Percentiles rank a stretch among this genome's conserved stretches.
These are phyloP conservation scores for Elephas maximus DNA, from an alignment of 2,113 vertebrate genomes.

Conservation along the genomic window DNA sequence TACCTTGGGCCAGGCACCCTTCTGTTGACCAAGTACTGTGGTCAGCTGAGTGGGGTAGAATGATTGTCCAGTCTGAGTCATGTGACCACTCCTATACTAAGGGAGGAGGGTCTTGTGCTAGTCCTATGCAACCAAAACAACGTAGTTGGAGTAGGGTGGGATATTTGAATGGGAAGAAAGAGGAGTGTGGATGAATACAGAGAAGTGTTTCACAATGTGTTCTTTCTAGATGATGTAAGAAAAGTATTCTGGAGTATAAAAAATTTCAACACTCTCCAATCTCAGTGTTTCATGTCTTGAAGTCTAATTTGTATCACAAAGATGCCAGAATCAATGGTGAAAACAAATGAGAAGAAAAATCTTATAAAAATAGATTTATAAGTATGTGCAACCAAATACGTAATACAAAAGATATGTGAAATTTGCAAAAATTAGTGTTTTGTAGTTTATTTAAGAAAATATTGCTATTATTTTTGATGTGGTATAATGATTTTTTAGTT, in stretches of 20 bases:
- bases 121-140: background rate
- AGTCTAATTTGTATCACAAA: background rate
- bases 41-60: background rate
- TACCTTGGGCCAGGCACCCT: background rate
- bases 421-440: no score
- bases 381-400: background rate
- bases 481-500: no score
- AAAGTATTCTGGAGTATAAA: background rate
- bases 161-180: background rate
- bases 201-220: background rate
- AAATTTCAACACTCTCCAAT: background rate
- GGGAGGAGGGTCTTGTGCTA: background rate
- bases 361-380: background rate
- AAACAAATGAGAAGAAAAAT: background rate
- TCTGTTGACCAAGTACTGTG: background rate
- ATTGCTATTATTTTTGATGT: no score
- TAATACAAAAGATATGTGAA: background rate
- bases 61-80: background rate
- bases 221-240: background rate
- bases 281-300: background rate
- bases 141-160: accelerated
- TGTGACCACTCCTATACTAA: background rate
- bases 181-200: background rate
- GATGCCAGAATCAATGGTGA: background rate
- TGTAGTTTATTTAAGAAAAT: no score